Base-by-base conservation (phyloP, 1,140 invertebrate species). In the Caenorhabditis elegans region DNA sequence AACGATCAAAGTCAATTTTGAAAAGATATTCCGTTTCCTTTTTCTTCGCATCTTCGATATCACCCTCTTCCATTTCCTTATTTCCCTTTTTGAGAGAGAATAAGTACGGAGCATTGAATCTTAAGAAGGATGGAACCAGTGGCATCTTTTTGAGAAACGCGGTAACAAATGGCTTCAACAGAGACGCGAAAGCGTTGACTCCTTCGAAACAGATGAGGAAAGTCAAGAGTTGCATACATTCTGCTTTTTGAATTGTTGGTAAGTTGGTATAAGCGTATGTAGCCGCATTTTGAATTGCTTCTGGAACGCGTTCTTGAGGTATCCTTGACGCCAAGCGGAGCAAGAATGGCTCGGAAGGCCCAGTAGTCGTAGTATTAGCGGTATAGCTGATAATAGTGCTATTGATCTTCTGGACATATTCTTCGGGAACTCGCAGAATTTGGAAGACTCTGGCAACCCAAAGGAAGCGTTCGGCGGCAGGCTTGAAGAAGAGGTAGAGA, bases 21-120 rank as follows among this genome's bases (percentile, higher is more conserved):
- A 86, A 94, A 31, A 95, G 94, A 90, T 94, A 96, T 90, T 95
- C 97, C 4, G 95, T 88, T 90, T 98, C 97, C 87, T 95, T 94
- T 17, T 86, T 88, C 46, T 94, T 47, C 51, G 36, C 92, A 43
- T 92, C 90, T 5, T 94, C 93, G 70, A 93, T 88, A 11, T 93
- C 92, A 88, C 95, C 94, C 89, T 96, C 95, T 65, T 95, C 94
- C 81, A 94, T 93, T 83, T 97, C 93, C 24, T 94, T 95, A 91
- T 95, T 97, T 90, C 95, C 96, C 46, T 94, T 93, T 97, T 97
- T 99, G 87, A 99, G 90, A 95, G 88, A 99, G 99, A 22, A 95
- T 95, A 92, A 99, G 99, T 90, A 98, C 98, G 87, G 85, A 46
- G 82, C 46, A 75, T 86, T 88, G 10, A 53, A 70, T 13, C 81